Base-by-base conservation (phyloP, 2,888 invertebrate species). In the Trichacis sp. region DNA sequence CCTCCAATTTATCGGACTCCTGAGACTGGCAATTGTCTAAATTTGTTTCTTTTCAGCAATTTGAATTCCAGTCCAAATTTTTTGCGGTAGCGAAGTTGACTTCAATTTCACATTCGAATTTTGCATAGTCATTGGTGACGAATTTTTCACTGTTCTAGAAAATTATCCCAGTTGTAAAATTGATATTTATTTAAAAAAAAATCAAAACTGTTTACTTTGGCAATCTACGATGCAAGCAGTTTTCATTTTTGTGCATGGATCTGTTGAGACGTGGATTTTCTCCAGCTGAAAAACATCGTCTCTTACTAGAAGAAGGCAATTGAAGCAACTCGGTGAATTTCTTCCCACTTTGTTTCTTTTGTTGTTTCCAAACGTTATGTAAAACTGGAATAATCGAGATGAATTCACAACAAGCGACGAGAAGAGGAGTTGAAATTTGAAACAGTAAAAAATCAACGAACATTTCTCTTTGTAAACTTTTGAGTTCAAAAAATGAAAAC, bases 61-160 rank as follows among this genome's bases (percentile, higher is more conserved):
- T 87, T 72, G 61, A 84, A 71, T 85, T 85, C 92, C 92, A 1
- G 90, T 90, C 93, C 93, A 93, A 46, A 93, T 87, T 83, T 91
- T 91, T 79, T 90, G 91, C 77, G 90, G 91, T 20, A 93, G 78
- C 0, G 91, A 87, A 63, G 87, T 87, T 4, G 93, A 81, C 79
- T 91, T 92, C 5, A 91, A 88, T 83, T 92, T 90, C 43, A 91
- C 86, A 75, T 91, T 90, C 47, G 73, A 74, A 40, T 47, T 73
- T 15, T 68, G 75, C 14, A 73, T 71, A 11, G 71, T 60, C 17
- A 74, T 68, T 1, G 80, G 79, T 1, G 81, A 78, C 20, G 73
- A 71, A 62, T 78, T 77, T 46, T 72, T 71, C n/a, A 78, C 50
- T 24, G 74, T 62, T 43, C 82, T 82, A 52, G 0, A 64, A 59